phyloP scores from a whole-genome alignment of 1,140 invertebrate species.

The Rhopalosiphum maidis region DNA sequence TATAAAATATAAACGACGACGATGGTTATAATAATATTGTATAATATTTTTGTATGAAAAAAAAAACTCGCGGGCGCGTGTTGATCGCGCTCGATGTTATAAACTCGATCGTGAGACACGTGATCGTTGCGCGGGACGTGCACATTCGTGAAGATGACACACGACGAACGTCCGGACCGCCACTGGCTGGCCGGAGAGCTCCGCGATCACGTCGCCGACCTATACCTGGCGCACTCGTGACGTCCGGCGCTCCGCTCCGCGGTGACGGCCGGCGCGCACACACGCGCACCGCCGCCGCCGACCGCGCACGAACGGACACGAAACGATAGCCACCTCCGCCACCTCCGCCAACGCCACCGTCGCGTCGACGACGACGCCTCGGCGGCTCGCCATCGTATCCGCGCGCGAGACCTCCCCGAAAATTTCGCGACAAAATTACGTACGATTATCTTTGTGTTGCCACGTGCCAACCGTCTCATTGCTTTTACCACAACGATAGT shows the following conservation, averaged over 20 bases:
- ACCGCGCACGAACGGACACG: conserved; percentile 53
- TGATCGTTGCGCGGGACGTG: conserved; percentile 47
- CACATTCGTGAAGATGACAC: conserved; percentile 50
- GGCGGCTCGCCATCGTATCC: background rate
- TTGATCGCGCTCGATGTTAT: background rate
- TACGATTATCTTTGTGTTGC: background rate
- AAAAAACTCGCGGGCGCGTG: conserved; percentile 22
- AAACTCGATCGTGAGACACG: conserved; percentile 45
- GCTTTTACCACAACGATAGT: background rate
- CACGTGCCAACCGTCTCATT: background rate
- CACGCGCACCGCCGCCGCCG: conserved; percentile 5
- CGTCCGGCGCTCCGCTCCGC: conserved; percentile 47
- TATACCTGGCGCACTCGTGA: conserved; percentile 55
- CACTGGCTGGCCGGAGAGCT: conserved; percentile 50
- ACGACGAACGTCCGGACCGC: conserved; percentile 56
- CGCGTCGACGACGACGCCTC: background rate
- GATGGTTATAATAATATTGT: background rate
- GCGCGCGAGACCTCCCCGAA: background rate
- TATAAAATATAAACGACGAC: background rate
- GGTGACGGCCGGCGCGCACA: conserved; percentile 38
- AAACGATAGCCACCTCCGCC: conserved; percentile 12
- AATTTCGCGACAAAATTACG: background rate
- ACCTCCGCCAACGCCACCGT: background rate
- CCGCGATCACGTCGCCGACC: conserved; percentile 53
- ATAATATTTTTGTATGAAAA: background rate